A percentile compares a stretch with the other conserved stretches of the same genome.
phyloP scores from a whole-genome alignment of 2,797 vertebrate genomes.

The Falco columbarius region DNA sequence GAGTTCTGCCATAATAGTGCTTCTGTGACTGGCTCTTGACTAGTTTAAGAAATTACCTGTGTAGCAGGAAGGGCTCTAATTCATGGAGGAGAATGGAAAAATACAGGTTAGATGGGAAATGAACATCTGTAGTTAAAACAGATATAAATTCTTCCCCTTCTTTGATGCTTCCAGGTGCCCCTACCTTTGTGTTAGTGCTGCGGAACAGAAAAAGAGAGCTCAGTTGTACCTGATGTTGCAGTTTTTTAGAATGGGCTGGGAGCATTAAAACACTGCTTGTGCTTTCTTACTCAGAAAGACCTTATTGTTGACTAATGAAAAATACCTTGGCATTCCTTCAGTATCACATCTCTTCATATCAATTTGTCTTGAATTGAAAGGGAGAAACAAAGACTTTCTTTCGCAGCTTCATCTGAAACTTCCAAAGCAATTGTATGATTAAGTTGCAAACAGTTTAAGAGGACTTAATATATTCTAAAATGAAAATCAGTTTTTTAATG shows the following conservation, averaged over 20 bases:
- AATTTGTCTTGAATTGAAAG: neutral
- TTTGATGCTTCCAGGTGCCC: neutral
- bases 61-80: neutral
- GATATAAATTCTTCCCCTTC: neutral
- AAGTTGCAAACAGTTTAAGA: constrained; percentile 6
- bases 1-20: neutral
- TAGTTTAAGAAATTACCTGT: neutral
- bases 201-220: neutral
- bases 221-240: neutral
- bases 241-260: neutral
- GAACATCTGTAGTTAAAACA: neutral
- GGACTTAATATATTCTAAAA: neutral
- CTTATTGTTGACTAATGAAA: constrained; percentile 30
- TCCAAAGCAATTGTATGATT: constrained; percentile 25
- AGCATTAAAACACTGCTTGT: neutral
- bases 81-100: neutral
- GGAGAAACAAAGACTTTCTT: constrained; percentile 36
- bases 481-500: neutral
- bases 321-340: neutral
- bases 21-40: neutral
- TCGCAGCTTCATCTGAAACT: constrained; percentile 34
- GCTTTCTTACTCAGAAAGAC: constrained; percentile 26
- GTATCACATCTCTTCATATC: constrained; percentile 34
- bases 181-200: neutral
- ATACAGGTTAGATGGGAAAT: neutral